These are phyloP conservation scores for Erithacus rubecula DNA, from an alignment of 2,797 vertebrate genomes.

Conservation along the genomic window DNA sequence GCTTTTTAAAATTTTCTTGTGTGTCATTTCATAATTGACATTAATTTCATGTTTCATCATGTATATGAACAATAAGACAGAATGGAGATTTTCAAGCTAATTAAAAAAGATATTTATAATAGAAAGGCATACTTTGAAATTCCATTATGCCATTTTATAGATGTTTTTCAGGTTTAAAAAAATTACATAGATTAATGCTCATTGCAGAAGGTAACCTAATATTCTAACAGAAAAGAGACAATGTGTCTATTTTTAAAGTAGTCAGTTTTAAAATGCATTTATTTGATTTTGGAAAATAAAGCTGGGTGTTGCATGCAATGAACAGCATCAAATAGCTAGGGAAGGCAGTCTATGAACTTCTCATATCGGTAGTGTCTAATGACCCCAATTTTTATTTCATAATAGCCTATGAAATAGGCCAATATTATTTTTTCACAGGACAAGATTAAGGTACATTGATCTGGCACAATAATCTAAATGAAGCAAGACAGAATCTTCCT, in stretches of 20 bases:
- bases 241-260: background rate
- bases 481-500: background rate
- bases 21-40: background rate
- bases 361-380: background rate
- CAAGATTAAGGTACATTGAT: background rate
- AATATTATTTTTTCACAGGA: background rate
- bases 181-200: background rate
- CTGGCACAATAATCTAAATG: background rate
- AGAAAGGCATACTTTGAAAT: background rate
- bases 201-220: background rate
- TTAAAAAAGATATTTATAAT: background rate
- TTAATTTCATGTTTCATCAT: background rate
- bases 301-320: background rate
- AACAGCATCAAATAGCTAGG: background rate
- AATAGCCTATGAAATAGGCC: background rate
- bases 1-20: background rate
- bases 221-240: background rate
- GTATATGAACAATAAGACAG: background rate
- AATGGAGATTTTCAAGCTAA: background rate
- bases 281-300: background rate
- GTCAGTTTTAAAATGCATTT: background rate
- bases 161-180: background rate
- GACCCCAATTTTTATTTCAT: background rate
- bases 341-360: background rate
- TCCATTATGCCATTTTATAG: background rate